phyloP scores from a whole-genome alignment of 2,797 vertebrate genomes.

The Macrochelys suwanniensis region DNA sequence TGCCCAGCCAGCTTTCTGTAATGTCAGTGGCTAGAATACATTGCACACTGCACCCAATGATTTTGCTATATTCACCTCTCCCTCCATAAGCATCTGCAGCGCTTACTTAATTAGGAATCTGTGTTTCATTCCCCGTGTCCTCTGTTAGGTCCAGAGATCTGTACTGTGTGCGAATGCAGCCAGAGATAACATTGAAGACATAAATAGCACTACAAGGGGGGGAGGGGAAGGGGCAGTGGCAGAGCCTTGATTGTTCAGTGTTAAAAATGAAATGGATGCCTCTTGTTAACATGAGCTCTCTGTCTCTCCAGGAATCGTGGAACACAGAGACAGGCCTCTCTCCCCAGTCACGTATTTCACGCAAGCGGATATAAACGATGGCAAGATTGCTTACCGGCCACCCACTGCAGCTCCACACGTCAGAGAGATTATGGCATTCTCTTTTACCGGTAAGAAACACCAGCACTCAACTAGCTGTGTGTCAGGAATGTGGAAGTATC shows the following conservation, averaged over 20 bases:
- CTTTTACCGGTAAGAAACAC: slow-evolving; percentile 88
- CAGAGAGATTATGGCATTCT: slow-evolving; percentile 93
- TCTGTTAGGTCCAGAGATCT: not conserved
- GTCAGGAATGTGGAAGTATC: not conserved
- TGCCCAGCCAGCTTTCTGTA: not conserved
- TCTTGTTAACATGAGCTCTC: not conserved
- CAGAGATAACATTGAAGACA: not conserved
- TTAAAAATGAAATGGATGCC: not conserved
- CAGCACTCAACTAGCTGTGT: not conserved
- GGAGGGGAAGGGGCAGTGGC: not conserved
- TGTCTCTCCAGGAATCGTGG: slow-evolving; percentile 85
- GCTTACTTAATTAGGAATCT: not conserved
- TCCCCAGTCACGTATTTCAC: slow-evolving; percentile 85
- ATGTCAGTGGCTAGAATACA: not conserved
- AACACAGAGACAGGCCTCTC: slow-evolving; percentile 87
- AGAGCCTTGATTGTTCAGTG: not conserved
- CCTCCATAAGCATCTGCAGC: not conserved
- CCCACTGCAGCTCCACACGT: slow-evolving; percentile 89
- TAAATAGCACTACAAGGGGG: not conserved
- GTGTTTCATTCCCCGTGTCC: not conserved
- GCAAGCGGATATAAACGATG: slow-evolving; percentile 90
- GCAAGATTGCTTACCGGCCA: slow-evolving; percentile 91
- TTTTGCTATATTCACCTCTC: not conserved
- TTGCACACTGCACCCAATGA: rapidly evolving
- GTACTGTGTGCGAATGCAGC: rapidly evolving